Percentiles rank a stretch among this genome's conserved stretches.
These are phyloP conservation scores for Charaxes varanes DNA, from an alignment of 1,140 invertebrate species.

Conservation along the genomic window DNA sequence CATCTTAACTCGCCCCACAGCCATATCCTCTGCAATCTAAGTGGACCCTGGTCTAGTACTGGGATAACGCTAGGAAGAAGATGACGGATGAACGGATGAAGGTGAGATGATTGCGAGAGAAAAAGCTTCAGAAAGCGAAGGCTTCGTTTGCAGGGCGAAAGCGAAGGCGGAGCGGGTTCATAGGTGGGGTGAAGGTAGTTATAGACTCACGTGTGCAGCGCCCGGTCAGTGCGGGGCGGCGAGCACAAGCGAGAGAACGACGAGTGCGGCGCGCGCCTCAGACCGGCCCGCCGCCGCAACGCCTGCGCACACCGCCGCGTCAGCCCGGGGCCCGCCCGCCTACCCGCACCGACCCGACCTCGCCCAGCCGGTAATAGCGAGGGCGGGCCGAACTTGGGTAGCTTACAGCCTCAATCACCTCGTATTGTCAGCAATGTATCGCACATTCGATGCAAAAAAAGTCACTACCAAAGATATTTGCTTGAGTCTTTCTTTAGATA, in stretches of 20 bases:
- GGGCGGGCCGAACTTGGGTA: conserved; percentile 8
- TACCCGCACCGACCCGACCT: conserved; percentile 14
- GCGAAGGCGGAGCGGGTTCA: conserved; percentile 19
- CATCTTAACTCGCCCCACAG: too few species aligned
- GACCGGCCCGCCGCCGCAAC: conserved; percentile 46
- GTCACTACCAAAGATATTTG: too few species aligned
- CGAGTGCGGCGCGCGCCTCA: conserved; percentile 45
- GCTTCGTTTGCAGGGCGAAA: conserved; percentile 15
- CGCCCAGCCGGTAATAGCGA: conserved; percentile 13
- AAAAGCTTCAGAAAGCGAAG: conserved; percentile 1
- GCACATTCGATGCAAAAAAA: too few species aligned
- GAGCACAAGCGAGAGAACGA: conserved; percentile 60
- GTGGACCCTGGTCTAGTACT: too few species aligned
- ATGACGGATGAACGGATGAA: conserved; percentile 1
- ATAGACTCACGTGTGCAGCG: conserved; percentile 65
- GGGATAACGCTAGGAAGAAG: too few species aligned
- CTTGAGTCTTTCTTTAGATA: too few species aligned
- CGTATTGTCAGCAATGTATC: too few species aligned
- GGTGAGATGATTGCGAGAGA: conserved; percentile 9
- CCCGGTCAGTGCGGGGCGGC: conserved; percentile 67
- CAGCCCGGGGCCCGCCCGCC: conserved; percentile 76
- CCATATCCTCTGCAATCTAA: too few species aligned
- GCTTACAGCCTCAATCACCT: conserved; percentile 12
- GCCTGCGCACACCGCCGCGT: conserved; percentile 74
- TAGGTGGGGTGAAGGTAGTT: conserved; percentile 26